These are phyloP conservation scores for Astur gentilis DNA, from an alignment of 2,113 vertebrate species.

Conservation along the genomic window DNA sequence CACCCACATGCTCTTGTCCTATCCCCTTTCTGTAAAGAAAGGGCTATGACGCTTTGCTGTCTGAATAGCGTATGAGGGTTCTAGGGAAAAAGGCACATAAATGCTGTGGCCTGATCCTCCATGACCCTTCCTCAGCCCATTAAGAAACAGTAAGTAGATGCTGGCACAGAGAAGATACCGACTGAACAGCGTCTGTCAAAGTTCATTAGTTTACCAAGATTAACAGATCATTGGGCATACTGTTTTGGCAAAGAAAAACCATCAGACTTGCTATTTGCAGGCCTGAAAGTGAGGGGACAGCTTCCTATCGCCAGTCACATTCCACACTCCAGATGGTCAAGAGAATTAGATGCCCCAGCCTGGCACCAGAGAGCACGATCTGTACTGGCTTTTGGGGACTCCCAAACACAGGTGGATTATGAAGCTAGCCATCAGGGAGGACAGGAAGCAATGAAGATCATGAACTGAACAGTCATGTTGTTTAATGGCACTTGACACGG, in stretches of 20 bases:
- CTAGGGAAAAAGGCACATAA: neutral
- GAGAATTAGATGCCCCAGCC: neutral
- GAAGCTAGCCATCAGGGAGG: neutral
- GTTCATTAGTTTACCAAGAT: slow-evolving; percentile 48
- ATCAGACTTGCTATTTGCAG: neutral
- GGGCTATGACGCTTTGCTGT: neutral
- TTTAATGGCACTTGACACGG: neutral
- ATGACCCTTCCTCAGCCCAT: neutral
- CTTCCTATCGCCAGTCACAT: neutral
- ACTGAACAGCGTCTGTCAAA: slow-evolving; percentile 24
- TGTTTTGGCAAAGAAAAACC: slow-evolving; percentile 26
- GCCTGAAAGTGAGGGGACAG: slow-evolving; percentile 2
- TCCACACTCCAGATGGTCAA: slow-evolving; percentile 40
- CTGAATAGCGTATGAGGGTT: neutral
- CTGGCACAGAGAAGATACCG: neutral
- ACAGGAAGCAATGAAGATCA: neutral
- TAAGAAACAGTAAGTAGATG: neutral
- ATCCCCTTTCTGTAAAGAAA: neutral
- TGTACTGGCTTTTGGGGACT: neutral
- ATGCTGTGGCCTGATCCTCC: neutral
- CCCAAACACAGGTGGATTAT: neutral
- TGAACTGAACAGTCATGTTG: neutral
- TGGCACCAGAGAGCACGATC: neutral
- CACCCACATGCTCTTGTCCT: neutral
- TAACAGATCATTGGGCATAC: neutral